phyloP scores from a whole-genome alignment of 1,140 invertebrate species.

The Hormaphis cornu region DNA sequence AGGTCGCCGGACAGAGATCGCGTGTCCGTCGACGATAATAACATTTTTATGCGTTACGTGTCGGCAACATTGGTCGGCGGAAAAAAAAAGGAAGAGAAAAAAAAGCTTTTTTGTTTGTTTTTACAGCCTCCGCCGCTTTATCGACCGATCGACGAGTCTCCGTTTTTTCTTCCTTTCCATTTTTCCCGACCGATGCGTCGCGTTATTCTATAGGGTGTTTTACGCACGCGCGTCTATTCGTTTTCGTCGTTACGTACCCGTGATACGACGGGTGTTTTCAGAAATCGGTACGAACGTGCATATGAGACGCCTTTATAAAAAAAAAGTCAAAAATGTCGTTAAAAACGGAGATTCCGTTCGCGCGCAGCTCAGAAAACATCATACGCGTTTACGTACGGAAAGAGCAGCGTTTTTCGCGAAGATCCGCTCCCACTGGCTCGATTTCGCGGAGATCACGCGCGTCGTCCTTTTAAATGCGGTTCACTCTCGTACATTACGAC shows the following conservation, averaged over 20 bases:
- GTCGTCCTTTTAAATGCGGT: too few species aligned
- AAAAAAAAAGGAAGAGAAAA: not conserved
- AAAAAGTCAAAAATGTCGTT: too few species aligned
- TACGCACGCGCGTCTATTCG: not conserved
- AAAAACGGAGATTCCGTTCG: too few species aligned
- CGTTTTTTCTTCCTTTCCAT: not conserved
- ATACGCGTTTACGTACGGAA: too few species aligned
- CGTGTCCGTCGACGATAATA: conserved; percentile 15
- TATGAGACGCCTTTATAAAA: too few species aligned
- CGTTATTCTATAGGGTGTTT: too few species aligned
- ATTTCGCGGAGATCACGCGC: too few species aligned
- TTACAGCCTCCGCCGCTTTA: not conserved
- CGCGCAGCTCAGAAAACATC: too few species aligned
- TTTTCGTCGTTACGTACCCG: not conserved
- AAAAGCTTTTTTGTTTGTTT: not conserved
- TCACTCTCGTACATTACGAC: too few species aligned
- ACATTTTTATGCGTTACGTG: not conserved
- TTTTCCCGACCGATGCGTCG: not conserved
- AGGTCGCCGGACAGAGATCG: conserved; percentile 10
- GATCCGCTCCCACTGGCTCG: too few species aligned
- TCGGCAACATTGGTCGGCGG: not conserved
- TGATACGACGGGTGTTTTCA: not conserved
- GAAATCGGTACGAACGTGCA: too few species aligned
- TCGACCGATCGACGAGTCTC: not conserved
- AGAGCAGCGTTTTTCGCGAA: too few species aligned